Evolutionary conservation across 2,888 invertebrate genomes (phyloP), one percentile per base, ranked within the genome.

Genomic region (Kuschelorhynchus macadamiae): DNA sequence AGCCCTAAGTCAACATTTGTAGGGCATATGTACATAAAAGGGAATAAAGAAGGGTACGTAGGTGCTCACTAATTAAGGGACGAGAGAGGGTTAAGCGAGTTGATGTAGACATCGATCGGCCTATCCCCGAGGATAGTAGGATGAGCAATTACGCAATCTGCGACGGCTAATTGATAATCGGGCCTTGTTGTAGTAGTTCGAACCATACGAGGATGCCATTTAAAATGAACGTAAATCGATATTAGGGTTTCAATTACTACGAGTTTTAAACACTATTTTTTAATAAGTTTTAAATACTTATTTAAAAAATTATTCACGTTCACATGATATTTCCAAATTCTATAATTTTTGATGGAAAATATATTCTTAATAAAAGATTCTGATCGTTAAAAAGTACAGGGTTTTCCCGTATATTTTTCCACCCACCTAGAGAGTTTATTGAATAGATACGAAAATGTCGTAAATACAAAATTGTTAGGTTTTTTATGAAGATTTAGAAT

Each of bases 111-210:
- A 81, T 80, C 81, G 81, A 81, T 78, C 79, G 76, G 74, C 76
- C 77, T 75, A 79, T 81, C 82, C 81, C 80, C 64, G 74, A 80
- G 80, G 82, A 81, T 87, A 84, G 86, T 81, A 82, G 80, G 82
- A 81, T 84, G 85, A 87, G 86, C 87, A 87, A 87, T 87, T 87
- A 87, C 84, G 83, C 85, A 85, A 86, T 86, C 86, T 85, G 81
- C 83, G 84, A 82, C 84, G 85, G 85, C 85, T 87, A 87, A 88
- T 87, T 86, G 87, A 87, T 87, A 86, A 82, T 82, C 81, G 82
- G 36, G 11, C 3, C 12, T 2, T 36, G 36, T 7, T 30, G 9
- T 4, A 30, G 9, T 4, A 30, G 5, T 30, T 30, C 30, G 9
- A 7, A 7, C 9, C 30, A 30, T 30, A 30, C 9, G 4, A 30